These are phyloP conservation scores for Pelecanoides urinatrix DNA, from an alignment of 2,113 vertebrate species.

Conservation along the genomic window DNA sequence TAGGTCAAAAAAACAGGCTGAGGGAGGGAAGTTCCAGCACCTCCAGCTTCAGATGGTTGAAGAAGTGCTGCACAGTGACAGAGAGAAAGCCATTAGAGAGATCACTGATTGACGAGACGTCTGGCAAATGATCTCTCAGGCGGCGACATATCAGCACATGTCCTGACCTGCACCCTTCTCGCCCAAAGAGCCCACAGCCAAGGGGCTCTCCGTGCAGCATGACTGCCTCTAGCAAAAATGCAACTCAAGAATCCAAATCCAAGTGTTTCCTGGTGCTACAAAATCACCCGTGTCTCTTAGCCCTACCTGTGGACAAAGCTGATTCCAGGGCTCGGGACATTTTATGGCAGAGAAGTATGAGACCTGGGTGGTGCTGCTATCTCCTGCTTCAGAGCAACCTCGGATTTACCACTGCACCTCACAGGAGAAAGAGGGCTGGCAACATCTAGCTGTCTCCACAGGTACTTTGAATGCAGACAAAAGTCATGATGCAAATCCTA, in stretches of 20 bases:
- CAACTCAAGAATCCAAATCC: neutral
- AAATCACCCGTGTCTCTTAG: neutral
- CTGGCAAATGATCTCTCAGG: neutral
- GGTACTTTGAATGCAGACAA: neutral
- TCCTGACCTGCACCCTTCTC: neutral
- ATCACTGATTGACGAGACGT: rapidly evolving
- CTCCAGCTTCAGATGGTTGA: neutral
- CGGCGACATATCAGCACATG: rapidly evolving
- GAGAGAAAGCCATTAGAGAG: neutral
- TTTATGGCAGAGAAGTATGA: neutral
- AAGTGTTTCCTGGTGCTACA: neutral
- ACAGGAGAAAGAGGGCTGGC: neutral
- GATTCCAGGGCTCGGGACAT: neutral
- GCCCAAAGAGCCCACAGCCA: neutral
- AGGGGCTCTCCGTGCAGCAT: neutral
- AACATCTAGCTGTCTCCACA: neutral
- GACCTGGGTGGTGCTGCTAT: neutral
- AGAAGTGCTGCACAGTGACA: neutral
- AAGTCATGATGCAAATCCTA: neutral
- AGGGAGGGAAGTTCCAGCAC: neutral
- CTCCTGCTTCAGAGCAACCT: neutral
- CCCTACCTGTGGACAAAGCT: neutral
- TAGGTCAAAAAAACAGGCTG: neutral
- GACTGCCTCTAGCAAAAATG: neutral
- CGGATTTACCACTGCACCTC: neutral